Percentiles rank a stretch among this genome's conserved stretches.
These are phyloP conservation scores for Vulpes ferrilata DNA, from an alignment of 2,113 vertebrate species.

Conservation along the genomic window DNA sequence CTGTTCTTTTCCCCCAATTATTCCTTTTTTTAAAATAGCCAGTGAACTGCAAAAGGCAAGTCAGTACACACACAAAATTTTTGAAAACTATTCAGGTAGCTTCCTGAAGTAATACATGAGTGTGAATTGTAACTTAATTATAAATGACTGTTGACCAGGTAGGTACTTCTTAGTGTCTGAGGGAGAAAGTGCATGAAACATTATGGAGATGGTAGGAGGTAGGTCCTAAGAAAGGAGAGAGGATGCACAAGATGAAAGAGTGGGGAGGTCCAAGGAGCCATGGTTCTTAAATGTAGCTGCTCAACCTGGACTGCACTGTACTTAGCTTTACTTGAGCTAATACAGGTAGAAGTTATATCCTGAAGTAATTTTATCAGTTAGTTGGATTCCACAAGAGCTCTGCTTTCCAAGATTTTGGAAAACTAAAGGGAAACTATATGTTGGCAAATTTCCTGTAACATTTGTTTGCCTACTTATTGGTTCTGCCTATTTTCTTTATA, in stretches of 20 bases:
- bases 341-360: background rate
- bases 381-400: background rate
- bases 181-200: background rate
- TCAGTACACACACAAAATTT: background rate
- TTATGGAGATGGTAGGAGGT: background rate
- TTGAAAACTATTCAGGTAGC: background rate
- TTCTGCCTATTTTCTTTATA: background rate
- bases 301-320: background rate
- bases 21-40: background rate
- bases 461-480: background rate
- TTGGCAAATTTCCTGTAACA: background rate
- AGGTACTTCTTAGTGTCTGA: background rate
- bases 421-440: background rate
- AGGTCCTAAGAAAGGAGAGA: background rate
- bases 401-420: slow-evolving; percentile 4
- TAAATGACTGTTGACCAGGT: background rate
- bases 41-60: background rate
- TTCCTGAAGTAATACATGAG: background rate
- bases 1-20: background rate
- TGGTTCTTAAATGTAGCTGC: background rate
- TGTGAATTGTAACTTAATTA: background rate
- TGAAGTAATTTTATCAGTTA: background rate
- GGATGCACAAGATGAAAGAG: background rate
- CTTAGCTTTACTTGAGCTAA: background rate
- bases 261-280: too few relatives aligned